Evolutionary conservation across 2,797 vertebrate genomes (phyloP), one percentile per base, ranked within the genome.

Genomic region (Tragopan temminckii): DNA sequence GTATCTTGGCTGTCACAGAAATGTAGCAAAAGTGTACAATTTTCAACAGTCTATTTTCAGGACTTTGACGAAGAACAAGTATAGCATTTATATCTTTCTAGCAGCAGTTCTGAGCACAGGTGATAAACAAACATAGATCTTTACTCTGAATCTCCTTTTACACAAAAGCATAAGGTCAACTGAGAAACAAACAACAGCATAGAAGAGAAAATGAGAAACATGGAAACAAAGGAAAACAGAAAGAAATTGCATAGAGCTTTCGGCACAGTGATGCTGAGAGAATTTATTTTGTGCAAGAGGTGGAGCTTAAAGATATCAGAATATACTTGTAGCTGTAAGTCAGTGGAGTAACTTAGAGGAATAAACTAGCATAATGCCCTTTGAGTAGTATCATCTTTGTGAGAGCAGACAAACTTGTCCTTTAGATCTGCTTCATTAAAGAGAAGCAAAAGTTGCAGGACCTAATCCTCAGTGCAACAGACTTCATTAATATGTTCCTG

Each of bases 131-230:
- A 70, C 85, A 45, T 67, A 69, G 23, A 36, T 88, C 21, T 67
- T 66, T 63, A 58, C 33, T 85, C 57, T 92, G 42, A 88, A 91
- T 67, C 59, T 81, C 42, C 91, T 79, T 79, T 79, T 80, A 69
- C n/a, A 46, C 33, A 25, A 7, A 85, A 80, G 52, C 20, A 42
- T 24, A 94, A 91, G n/a, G 68, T 91, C 36, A 68, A 8, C 52
- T 63, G 58, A 89, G 57, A 72, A 80, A 48, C 14, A 75, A 81
- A 62, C 40, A 88, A 20, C 19, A 70, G 38, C 45, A 46, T 7
- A 48, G 62, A 71, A 83, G 7, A 14, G 58, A 59, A 91, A 82
- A 38, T 16, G 14, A 66, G 48, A 67, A 42, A 45, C 7, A 69
- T 7, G 6, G 59, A 62, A 95, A 62, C 29, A 67, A 53, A 19